Percentiles rank a stretch among this genome's conserved stretches.
Conservation (phyloP, 1,140 invertebrate genomes). For the Cyphomyrmex costatus region DNA sequence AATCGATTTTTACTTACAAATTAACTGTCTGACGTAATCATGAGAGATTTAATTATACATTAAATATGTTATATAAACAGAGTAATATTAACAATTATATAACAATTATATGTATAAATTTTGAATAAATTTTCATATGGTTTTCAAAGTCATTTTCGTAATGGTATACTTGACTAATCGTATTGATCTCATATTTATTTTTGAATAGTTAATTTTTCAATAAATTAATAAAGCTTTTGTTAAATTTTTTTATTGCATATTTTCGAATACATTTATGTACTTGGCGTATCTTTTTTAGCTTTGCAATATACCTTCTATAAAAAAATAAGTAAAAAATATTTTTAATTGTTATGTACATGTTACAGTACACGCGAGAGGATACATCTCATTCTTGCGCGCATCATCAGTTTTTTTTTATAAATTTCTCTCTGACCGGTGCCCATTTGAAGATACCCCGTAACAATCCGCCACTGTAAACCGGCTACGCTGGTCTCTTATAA, state of each 20-base stretch:
- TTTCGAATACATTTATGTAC: no score
- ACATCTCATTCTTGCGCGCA: background rate
- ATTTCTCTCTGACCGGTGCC: background rate
- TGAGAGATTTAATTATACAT: background rate
- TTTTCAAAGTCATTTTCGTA: no score
- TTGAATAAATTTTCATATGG: no score
- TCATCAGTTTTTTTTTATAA: background rate
- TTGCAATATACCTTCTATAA: background rate
- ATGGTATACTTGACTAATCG: no score
- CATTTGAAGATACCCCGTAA: background rate
- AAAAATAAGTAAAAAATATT: background rate
- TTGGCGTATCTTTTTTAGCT: no score
- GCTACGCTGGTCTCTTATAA: constrained; percentile 72
- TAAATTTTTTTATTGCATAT: no score
- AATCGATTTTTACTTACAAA: background rate
- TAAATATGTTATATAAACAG: background rate
- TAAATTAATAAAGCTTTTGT: no score
- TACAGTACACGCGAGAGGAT: background rate
- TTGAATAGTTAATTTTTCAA: no score
- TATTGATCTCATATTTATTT: no score
- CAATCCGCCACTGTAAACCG: constrained; percentile 42
- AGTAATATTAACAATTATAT: background rate
- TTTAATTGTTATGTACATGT: background rate
- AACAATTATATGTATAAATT: background rate
- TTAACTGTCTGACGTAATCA: background rate